These are phyloP conservation scores for Noctua janthe DNA, from an alignment of 2,888 invertebrate genomes.

Conservation along the genomic window DNA sequence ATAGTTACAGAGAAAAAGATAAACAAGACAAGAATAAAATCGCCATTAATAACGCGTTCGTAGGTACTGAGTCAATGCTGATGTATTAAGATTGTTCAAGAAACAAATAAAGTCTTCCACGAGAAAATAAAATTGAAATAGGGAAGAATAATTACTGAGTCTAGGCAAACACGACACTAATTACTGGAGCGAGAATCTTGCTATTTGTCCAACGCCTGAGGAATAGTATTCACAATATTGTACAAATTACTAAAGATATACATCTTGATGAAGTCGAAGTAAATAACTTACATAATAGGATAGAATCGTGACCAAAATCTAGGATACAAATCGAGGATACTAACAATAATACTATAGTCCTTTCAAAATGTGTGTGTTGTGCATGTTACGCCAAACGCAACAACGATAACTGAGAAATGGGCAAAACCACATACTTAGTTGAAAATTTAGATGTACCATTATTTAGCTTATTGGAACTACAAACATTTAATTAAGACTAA, in stretches of 20 bases:
- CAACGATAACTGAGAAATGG: neutral
- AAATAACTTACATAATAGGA: slow-evolving; percentile 35
- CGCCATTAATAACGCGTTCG: neutral
- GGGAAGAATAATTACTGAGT: slow-evolving; percentile 70
- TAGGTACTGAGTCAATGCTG: neutral
- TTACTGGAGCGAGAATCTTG: slow-evolving; percentile 68
- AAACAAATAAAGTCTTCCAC: slow-evolving; percentile 11
- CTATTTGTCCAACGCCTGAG: slow-evolving; percentile 68
- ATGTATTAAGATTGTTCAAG: neutral
- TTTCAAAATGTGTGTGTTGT: neutral
- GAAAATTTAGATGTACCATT: neutral
- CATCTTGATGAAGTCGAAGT: slow-evolving; percentile 35
- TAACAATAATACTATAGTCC: neutral
- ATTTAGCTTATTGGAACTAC: slow-evolving; percentile 15
- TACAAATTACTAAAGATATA: slow-evolving; percentile 49
- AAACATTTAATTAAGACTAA: slow-evolving; percentile 17
- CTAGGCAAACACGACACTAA: slow-evolving; percentile 70
- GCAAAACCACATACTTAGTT: neutral
- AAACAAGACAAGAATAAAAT: neutral
- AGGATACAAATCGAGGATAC: neutral
- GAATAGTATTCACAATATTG: slow-evolving; percentile 65
- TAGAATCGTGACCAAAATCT: slow-evolving; percentile 25
- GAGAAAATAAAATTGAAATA: slow-evolving; percentile 47
- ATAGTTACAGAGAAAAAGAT: neutral
- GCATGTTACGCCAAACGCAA: neutral